phyloP scores from a whole-genome alignment of 2,113 vertebrate species.

The Psammodynastes pulverulentus region DNA sequence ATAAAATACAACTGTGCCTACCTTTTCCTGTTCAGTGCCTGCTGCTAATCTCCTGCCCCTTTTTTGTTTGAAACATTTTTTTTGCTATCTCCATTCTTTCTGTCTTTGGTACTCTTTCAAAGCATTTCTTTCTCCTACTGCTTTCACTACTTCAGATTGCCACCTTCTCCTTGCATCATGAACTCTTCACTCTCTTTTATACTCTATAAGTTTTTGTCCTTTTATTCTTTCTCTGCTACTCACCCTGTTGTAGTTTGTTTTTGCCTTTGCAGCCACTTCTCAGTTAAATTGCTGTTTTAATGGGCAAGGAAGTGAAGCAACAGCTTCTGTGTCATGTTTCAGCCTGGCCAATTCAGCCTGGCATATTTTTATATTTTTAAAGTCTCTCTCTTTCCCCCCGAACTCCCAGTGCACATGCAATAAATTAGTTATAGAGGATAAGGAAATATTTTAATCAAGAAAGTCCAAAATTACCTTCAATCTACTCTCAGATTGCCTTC shows the following conservation, averaged over 20 bases:
- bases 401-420: not conserved
- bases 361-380: not conserved
- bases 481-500: not conserved
- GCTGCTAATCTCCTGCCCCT: not conserved
- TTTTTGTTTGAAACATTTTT: not conserved
- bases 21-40: not conserved
- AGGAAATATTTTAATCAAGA: not conserved
- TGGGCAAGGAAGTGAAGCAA: not conserved
- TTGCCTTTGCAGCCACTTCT: not conserved
- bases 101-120: not conserved
- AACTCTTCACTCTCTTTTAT: not conserved
- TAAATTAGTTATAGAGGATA: not conserved
- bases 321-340: not conserved
- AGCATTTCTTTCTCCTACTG: not conserved
- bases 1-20: not conserved
- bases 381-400: rapidly evolving
- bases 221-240: not conserved
- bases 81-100: not conserved
- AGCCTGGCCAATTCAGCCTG: not conserved
- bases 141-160: not conserved
- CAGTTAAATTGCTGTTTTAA: not conserved
- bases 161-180: not conserved
- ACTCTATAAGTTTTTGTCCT: not conserved
- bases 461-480: not conserved
- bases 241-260: not conserved